Percentiles rank a stretch among this genome's conserved stretches.
Evolutionary conservation across 2,888 invertebrate species (phyloP).

Genomic region (Hermodice carunculata): DNA sequence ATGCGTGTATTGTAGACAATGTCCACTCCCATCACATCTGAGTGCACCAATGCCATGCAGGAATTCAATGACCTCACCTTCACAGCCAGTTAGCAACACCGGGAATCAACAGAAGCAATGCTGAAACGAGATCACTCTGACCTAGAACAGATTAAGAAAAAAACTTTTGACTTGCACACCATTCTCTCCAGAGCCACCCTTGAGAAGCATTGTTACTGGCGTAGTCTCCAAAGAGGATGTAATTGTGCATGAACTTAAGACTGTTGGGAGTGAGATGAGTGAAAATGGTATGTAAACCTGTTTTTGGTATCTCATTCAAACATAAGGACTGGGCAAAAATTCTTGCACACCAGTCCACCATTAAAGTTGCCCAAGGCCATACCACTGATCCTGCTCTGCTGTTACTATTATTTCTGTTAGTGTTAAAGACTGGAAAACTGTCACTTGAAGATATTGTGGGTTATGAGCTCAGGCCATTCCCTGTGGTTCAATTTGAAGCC

Average conservation of each 20-base stretch:
- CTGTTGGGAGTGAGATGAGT: conserved; percentile 18
- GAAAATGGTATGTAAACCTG: conserved; percentile 4
- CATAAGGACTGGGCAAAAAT: background rate
- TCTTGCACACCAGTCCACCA: background rate
- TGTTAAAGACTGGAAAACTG: conserved; percentile 6
- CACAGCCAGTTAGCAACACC: conserved; percentile 20
- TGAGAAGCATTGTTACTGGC: conserved; percentile 27
- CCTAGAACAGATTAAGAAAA: conserved; percentile 14
- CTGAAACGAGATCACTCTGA: conserved; percentile 24
- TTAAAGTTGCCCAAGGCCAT: background rate
- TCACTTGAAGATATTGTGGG: conserved; percentile 3
- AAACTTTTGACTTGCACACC: conserved; percentile 23
- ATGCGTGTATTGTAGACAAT: background rate
- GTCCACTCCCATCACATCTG: background rate
- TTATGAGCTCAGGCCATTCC: conserved; percentile 4
- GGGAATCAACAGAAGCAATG: conserved; percentile 17
- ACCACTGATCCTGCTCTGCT: conserved; percentile 11
- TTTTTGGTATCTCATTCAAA: background rate
- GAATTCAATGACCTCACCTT: conserved; percentile 17
- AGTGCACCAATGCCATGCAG: conserved; percentile 24
- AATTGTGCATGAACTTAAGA: conserved; percentile 17
- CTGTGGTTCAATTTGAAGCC: conserved; percentile 6
- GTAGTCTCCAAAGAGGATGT: conserved; percentile 21
- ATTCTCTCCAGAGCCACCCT: conserved; percentile 17
- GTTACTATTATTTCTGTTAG: conserved; percentile 13